Evolutionary conservation across 1,140 invertebrate genomes (phyloP), one percentile per base, ranked within the genome.

Genomic region (Listronotus oregonensis): DNA sequence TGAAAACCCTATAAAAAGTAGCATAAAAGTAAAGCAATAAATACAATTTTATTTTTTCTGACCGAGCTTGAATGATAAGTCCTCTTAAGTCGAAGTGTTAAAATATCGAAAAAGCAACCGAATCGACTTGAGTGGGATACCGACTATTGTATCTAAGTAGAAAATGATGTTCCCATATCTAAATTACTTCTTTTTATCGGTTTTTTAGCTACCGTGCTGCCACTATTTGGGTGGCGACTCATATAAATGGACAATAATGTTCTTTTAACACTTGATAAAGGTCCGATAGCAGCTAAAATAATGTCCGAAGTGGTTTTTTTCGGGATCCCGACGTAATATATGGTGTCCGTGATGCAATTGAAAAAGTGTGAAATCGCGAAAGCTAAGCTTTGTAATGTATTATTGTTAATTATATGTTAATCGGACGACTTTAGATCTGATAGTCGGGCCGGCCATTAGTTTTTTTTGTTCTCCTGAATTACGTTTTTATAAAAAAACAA

Each of bases 161-260:
- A 70, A 70, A 70, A 47, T 51, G 54, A 55, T 70, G 68, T 70
- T 56, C 31, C 57, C 40, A 21, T 70, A 70, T 70, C 68, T 70
- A 70, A 70, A 70, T 70, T 59, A 58, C 64, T 49, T 40, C 55
- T 47, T 63, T 55, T 54, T 66, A 69, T 69, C 67, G 62, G 31
- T 55, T 68, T 59, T n/a, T 65, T 58, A 52, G 68, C 68, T 70
- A 70, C 68, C 68, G 68, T 66, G 56, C 68, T 70, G 68, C 64
- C 68, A 70, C 68, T 57, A 60, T 70, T 70, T 70, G 68, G 68
- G 68, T 70, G 68, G 68, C 68, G 63, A 50, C 61, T 66, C 68
- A 62, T 70, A 70, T 70, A 70, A 69, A 70, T 64, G 68, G 59
- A 66, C 68, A 70, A 70, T 66, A 70, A 70, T 70, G 68, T 66